These are phyloP conservation scores for Indicator maculatus DNA, from an alignment of 2,113 vertebrate species.

Conservation along the genomic window DNA sequence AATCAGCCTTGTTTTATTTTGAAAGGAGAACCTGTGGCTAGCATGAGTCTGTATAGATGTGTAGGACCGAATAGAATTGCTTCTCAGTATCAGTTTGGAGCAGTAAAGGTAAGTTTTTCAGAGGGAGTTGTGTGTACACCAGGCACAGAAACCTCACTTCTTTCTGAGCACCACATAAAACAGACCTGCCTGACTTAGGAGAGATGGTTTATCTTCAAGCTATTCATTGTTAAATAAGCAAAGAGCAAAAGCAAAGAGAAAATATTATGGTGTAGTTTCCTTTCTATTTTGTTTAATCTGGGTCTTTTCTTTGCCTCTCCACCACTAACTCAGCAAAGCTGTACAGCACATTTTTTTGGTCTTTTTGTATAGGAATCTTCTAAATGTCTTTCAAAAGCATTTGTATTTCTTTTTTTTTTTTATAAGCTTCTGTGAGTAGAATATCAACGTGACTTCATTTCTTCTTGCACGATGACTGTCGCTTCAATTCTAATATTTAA, in stretches of 20 bases:
- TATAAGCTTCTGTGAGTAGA: neutral
- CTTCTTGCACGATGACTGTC: neutral
- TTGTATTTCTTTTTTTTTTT: neutral
- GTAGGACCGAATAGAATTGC: conserved; percentile 47
- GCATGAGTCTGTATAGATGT: conserved; percentile 50
- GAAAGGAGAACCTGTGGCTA: conserved; percentile 31
- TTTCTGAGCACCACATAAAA: neutral
- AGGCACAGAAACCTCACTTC: neutral
- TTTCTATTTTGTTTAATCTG: neutral
- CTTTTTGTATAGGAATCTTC: conserved; percentile 17
- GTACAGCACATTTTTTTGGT: conserved; percentile 32
- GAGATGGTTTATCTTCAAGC: conserved; percentile 23
- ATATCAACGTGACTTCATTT: neutral
- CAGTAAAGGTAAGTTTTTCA: conserved; percentile 9
- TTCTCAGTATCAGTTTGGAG: neutral
- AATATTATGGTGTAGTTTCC: neutral
- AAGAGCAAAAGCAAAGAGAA: neutral
- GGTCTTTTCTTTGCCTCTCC: neutral
- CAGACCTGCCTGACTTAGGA: neutral
- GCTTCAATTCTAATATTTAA: neutral
- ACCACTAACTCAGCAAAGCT: conserved; percentile 26
- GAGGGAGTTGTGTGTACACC: neutral
- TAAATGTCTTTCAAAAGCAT: neutral
- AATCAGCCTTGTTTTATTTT: conserved; percentile 61
- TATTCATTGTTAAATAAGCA: neutral